Evolutionary conservation across 2,113 vertebrate species (phyloP), one percentile per base, ranked within the genome.

Genomic region (Acanthochromis polyacanthus): DNA sequence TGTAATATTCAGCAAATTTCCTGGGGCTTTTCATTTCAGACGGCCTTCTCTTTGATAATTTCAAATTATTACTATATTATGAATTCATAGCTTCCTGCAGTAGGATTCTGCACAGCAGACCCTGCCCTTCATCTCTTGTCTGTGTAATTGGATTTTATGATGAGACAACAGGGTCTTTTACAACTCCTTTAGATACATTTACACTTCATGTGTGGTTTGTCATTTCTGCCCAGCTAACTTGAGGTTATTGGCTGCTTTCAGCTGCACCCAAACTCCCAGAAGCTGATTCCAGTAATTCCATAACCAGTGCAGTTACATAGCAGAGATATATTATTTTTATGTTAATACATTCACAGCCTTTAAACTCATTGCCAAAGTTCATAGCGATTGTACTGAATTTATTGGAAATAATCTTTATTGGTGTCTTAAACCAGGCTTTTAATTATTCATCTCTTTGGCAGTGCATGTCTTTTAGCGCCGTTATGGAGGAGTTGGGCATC

Each of bases 401-500:
- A 46, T 20, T 46, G 28, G n/a, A 22, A 43, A 64, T 72, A 52
- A 23, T 5, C 38, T 68, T 57, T 53, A 50, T 7, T 17, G 7
- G n/a, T 56, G 50, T 64, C 36, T 53, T 53, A 63, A 69, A 46
- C 6, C 25, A 0, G 1, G 28, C 43, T 7, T 20, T 48, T 63
- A 22, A 25, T 71, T 63, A 17, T 62, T 73, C 12, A 59, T 92
- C 57, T 91, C 46, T 81, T 86, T 82, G 52, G 23, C 91, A 99
- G 97, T 96, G 96, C 90, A 93, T 96, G 82, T 97, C 96, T 88
- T 97, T 98, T 88, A 96, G 96, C 22, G 90, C 96, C 61, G 86
- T 97, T 88, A 96, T 98, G 97, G 96, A 98, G 90, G 97, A 98
- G 70, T 92, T 97, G 86, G 96, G 96, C n/a, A 93, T 97, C 83